A percentile compares a stretch with the other conserved stretches of the same genome.
These are phyloP conservation scores for Andrena flavipes DNA, from an alignment of 2,888 invertebrate genomes.

Conservation along the genomic window DNA sequence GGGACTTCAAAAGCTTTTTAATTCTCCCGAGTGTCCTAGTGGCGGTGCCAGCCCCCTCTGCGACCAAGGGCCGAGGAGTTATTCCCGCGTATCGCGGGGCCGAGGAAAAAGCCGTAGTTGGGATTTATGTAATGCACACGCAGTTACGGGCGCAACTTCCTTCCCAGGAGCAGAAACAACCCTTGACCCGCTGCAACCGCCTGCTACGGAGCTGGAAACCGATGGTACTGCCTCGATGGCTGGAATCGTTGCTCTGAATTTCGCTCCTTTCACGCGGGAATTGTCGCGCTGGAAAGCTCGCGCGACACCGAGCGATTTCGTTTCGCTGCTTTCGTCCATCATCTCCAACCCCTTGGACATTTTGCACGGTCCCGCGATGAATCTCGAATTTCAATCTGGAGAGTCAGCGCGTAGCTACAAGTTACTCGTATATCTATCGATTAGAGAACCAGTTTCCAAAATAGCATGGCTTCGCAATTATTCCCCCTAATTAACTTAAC, in stretches of 20 bases:
- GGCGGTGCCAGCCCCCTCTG: constrained; percentile 1
- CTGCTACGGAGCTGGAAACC: constrained; percentile 16
- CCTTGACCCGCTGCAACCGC: constrained; percentile 6
- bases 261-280: neutral
- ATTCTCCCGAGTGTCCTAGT: constrained; percentile 64
- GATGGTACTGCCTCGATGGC: constrained; percentile 45
- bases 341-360: neutral
- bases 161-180: constrained; percentile 3
- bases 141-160: constrained; percentile 12
- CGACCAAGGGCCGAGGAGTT: constrained; percentile 1
- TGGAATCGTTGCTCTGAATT: neutral
- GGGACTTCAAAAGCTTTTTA: constrained; percentile 74
- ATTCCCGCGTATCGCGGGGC: constrained; percentile 29
- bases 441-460: too few relatives aligned
- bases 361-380: too few relatives aligned
- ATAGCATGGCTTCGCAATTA: too few relatives aligned
- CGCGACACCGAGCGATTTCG: neutral
- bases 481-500: too few relatives aligned
- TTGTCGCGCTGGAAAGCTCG: neutral
- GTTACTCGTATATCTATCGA: too few relatives aligned
- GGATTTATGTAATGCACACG: constrained; percentile 28
- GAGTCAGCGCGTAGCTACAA: too few relatives aligned
- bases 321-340: neutral
- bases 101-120: neutral
- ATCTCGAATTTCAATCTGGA: neutral